These are phyloP conservation scores for Crepidodera aurea DNA, from an alignment of 2,888 invertebrate species.

Conservation along the genomic window DNA sequence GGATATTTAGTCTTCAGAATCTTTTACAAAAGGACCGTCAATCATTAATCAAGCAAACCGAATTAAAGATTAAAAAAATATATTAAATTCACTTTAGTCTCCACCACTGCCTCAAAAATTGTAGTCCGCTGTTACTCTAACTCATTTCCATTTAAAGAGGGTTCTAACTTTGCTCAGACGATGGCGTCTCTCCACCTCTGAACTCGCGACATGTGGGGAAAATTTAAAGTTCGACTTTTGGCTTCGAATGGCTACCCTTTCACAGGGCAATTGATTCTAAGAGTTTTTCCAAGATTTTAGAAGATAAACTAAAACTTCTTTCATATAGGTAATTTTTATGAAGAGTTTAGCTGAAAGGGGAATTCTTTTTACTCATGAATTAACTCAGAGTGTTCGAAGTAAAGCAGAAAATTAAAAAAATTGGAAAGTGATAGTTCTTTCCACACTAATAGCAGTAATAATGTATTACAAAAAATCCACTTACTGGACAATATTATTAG, in stretches of 20 bases:
- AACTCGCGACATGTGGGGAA: slow-evolving; percentile 20
- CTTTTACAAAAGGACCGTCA: too few relatives aligned
- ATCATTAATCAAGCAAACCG: too few relatives aligned
- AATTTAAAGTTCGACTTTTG: slow-evolving; percentile 27
- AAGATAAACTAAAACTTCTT: slow-evolving; percentile 20
- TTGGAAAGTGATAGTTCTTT: too few relatives aligned
- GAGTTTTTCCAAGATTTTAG: slow-evolving; percentile 8
- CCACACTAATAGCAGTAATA: too few relatives aligned
- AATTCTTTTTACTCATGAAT: too few relatives aligned
- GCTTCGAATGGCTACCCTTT: slow-evolving; percentile 10
- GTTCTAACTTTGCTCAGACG: slow-evolving; percentile 35
- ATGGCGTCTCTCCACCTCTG: slow-evolving; percentile 18
- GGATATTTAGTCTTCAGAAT: too few relatives aligned
- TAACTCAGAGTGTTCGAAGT: too few relatives aligned
- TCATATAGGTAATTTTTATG: not conserved
- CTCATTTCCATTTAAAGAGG: slow-evolving; percentile 55
- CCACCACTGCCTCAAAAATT: not conserved
- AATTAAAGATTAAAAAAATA: too few relatives aligned
- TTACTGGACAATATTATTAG: too few relatives aligned
- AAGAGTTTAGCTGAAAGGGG: not conserved
- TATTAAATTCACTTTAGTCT: not conserved
- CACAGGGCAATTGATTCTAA: slow-evolving; percentile 15
- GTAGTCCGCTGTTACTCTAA: slow-evolving; percentile 45
- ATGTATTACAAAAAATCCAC: too few relatives aligned
- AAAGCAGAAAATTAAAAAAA: too few relatives aligned